A percentile compares a stretch with the other conserved stretches of the same genome.
phyloP scores from a whole-genome alignment of 2,797 vertebrate genomes.

The Catostomus latipinnis region DNA sequence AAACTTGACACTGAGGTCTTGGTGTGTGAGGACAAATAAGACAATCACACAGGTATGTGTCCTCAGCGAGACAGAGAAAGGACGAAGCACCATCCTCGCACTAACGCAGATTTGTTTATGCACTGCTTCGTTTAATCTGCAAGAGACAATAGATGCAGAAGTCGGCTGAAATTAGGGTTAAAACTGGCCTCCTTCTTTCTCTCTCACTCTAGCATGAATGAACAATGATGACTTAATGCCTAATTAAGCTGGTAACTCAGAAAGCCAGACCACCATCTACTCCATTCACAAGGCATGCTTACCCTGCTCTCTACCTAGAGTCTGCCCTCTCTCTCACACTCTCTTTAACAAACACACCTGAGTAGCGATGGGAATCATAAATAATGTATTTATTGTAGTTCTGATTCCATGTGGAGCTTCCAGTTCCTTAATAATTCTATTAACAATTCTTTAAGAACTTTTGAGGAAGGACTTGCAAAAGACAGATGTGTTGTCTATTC shows the following conservation, averaged over 20 bases:
- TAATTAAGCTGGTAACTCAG: constrained; percentile 47
- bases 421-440: background rate
- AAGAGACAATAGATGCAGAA: constrained; percentile 71
- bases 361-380: background rate
- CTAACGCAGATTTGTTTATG: background rate
- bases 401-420: background rate
- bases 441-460: background rate
- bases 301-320: constrained; percentile 18
- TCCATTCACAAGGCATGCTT: constrained; percentile 9
- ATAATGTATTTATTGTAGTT: background rate
- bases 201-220: constrained; percentile 16
- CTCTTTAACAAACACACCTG: background rate
- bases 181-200: constrained; percentile 3
- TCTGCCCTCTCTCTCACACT: background rate
- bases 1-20: background rate
- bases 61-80: constrained; percentile 22
- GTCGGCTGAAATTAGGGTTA: constrained; percentile 59
- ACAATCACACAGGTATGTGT: constrained; percentile 29
- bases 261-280: constrained; percentile 18
- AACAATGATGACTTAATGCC: constrained; percentile 33
- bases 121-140: constrained; percentile 26
- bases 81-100: background rate
- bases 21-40: constrained; percentile 30
- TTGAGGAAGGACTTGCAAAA: background rate
- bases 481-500: constrained; percentile 3